A percentile compares a stretch with the other conserved stretches of the same genome.
phyloP scores from a whole-genome alignment of 1,140 invertebrate genomes.

The Paraescarpia echinospica region DNA sequence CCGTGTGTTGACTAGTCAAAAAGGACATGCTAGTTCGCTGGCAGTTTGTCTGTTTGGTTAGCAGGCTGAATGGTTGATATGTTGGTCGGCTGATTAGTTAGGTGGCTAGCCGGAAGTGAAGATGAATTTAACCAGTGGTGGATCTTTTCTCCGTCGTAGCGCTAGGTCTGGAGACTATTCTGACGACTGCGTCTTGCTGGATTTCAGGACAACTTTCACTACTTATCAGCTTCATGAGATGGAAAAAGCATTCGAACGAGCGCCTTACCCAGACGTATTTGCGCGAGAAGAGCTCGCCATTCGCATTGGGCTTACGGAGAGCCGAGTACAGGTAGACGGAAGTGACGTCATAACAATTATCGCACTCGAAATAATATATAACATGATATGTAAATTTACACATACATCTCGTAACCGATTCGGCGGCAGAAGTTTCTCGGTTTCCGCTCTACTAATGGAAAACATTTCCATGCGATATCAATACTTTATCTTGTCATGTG shows the following conservation, averaged over 20 bases:
- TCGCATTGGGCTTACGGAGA: slow-evolving; percentile 87
- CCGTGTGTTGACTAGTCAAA: too few relatives aligned
- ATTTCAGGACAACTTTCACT: slow-evolving; percentile 85
- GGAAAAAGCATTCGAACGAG: slow-evolving; percentile 89
- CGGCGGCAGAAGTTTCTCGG: not conserved
- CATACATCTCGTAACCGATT: not conserved
- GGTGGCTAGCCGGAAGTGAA: too few relatives aligned
- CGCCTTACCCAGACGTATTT: slow-evolving; percentile 95
- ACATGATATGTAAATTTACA: not conserved
- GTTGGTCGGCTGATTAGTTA: too few relatives aligned
- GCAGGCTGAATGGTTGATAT: too few relatives aligned
- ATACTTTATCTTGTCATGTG: too few relatives aligned
- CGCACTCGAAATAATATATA: not conserved
- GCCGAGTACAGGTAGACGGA: slow-evolving; percentile 78
- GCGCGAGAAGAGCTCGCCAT: slow-evolving; percentile 90
- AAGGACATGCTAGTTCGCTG: too few relatives aligned
- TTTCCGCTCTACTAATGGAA: too few relatives aligned
- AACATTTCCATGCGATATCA: too few relatives aligned
- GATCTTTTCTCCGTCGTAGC: not conserved
- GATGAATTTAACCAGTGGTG: not conserved
- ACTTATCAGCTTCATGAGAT: slow-evolving; percentile 93
- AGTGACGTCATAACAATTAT: not conserved
- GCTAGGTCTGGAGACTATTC: not conserved
- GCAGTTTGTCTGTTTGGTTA: too few relatives aligned
- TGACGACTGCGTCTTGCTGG: not conserved